phyloP scores from a whole-genome alignment of 2,113 vertebrate genomes.

The Salvelinus namaycush region DNA sequence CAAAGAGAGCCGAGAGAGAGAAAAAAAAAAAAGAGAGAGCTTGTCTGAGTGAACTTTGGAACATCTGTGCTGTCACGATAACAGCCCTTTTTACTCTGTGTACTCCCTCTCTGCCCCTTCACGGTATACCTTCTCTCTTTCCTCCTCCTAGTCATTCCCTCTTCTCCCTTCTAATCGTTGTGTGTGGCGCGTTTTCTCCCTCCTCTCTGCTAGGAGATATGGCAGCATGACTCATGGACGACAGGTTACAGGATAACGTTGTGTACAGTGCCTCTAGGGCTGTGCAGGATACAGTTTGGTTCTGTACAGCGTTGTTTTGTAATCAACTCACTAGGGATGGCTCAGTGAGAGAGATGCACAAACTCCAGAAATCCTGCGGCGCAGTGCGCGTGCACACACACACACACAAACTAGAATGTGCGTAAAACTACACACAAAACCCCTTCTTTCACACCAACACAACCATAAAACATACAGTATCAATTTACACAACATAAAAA shows the following conservation, averaged over 20 bases:
- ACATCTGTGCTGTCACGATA: background rate
- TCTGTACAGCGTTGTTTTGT: conserved; percentile 1
- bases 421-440: conserved; percentile 1
- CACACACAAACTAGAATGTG: background rate
- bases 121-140: too few species aligned
- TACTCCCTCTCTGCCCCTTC: conserved; percentile 1
- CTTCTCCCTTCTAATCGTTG: background rate
- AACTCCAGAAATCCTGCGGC: background rate
- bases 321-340: conserved; percentile 40
- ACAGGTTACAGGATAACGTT: conserved; percentile 19
- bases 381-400: background rate
- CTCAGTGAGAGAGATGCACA: background rate
- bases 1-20: too few species aligned
- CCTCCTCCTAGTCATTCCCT: background rate
- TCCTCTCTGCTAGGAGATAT: conserved; percentile 30
- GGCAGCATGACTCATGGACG: conserved; percentile 54
- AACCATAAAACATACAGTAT: background rate
- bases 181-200: background rate
- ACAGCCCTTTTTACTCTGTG: conserved; percentile 22
- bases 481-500: background rate
- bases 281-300: too few species aligned
- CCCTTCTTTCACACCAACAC: background rate
- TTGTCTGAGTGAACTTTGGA: background rate
- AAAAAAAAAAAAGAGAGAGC: accelerated
- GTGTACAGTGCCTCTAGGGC: too few species aligned